Conservation (phyloP, 2,888 invertebrate genomes). For the Drosophila gaucha region DNA sequence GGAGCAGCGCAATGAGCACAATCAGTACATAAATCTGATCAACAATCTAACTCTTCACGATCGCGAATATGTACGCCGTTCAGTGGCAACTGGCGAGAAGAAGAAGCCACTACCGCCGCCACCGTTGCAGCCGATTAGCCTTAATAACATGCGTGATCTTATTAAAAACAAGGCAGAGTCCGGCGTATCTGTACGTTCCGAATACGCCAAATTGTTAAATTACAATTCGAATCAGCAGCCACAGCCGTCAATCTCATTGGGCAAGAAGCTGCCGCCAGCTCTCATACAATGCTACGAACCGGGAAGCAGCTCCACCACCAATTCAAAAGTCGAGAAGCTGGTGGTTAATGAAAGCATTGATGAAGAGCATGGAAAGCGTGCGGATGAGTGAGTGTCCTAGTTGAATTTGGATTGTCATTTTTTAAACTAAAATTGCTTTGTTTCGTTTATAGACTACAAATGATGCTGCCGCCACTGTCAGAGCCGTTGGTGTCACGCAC, state of each 20-base stretch:
- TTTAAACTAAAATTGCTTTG: too few relatives aligned
- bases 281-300: conserved; percentile 9
- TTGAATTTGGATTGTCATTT: too few relatives aligned
- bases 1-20: conserved; percentile 53
- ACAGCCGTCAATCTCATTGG: background rate
- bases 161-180: conserved; percentile 10
- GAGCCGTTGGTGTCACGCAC: conserved; percentile 11
- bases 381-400: conserved; percentile 14
- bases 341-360: background rate
- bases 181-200: background rate
- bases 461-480: background rate
- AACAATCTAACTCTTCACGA: conserved; percentile 54
- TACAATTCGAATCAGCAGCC: conserved; percentile 5
- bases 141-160: conserved; percentile 6
- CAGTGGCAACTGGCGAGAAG: background rate
- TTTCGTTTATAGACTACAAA: conserved; percentile 1
- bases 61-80: conserved; percentile 13
- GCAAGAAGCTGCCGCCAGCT: conserved; percentile 12
- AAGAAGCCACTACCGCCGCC: conserved; percentile 29
- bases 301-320: background rate
- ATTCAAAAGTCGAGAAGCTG: background rate
- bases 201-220: conserved; percentile 44
- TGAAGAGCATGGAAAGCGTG: background rate
- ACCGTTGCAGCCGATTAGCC: conserved; percentile 7
- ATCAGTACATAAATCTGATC: conserved; percentile 57